These are phyloP conservation scores for Dromaius novaehollandiae DNA, from an alignment of 2,113 vertebrate species.

Conservation along the genomic window DNA sequence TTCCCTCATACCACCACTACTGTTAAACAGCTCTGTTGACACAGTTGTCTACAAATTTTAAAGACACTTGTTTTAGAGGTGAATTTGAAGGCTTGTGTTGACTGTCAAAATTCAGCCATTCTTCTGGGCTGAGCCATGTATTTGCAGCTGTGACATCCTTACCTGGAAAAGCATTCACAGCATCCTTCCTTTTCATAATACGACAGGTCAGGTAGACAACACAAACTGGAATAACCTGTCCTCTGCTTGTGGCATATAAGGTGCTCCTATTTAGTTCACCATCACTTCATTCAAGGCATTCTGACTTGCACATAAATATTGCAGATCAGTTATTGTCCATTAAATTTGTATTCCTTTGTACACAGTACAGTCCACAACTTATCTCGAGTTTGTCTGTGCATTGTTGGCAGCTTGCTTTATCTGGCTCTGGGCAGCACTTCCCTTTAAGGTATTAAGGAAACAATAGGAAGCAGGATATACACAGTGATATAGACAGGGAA, in stretches of 20 bases:
- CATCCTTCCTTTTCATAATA: background rate
- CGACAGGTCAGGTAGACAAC: background rate
- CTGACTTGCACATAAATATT: background rate
- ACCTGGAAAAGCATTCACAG: background rate
- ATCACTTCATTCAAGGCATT: background rate
- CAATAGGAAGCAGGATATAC: fast-evolving
- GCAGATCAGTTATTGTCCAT: background rate
- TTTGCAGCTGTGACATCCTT: background rate
- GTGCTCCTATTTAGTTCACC: background rate
- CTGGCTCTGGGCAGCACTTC: background rate
- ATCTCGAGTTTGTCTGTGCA: too few species aligned
- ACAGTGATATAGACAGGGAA: fast-evolving
- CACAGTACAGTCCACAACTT: background rate
- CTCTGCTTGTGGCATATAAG: background rate
- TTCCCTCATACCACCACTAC: background rate
- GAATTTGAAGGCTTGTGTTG: background rate
- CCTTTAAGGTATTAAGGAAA: background rate
- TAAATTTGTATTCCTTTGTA: background rate
- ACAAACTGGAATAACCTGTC: fast-evolving
- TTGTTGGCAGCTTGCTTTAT: background rate
- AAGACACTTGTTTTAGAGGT: background rate
- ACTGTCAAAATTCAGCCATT: background rate
- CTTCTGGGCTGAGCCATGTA: fast-evolving
- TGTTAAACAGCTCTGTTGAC: background rate
- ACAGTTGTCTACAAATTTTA: background rate